phyloP scores from a whole-genome alignment of 2,113 vertebrate species.

The Neotragus pygmaeus region DNA sequence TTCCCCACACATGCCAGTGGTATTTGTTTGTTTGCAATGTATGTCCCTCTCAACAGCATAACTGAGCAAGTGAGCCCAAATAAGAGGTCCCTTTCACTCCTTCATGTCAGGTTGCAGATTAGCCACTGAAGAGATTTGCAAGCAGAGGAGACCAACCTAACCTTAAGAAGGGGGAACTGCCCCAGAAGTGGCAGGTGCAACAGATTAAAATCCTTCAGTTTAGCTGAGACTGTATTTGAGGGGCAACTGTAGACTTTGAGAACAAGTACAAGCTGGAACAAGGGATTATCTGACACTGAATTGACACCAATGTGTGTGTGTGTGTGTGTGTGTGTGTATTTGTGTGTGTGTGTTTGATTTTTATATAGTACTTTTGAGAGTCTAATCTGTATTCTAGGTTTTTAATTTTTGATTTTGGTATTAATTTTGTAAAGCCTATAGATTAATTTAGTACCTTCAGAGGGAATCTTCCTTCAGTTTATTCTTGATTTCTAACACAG shows the following conservation, averaged over 20 bases:
- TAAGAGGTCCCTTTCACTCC: not conserved
- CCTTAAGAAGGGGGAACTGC: not conserved
- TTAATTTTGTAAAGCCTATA: slow-evolving; percentile 32
- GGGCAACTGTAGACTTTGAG: not conserved
- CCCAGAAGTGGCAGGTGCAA: not conserved
- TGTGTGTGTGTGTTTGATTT: not conserved
- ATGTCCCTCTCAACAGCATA: not conserved
- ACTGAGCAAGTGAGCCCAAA: not conserved
- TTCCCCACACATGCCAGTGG: not conserved
- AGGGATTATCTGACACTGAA: not conserved
- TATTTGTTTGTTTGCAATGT: not conserved
- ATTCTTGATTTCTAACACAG: not conserved
- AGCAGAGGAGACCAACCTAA: not conserved
- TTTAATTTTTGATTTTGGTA: not conserved
- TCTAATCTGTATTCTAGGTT: not conserved
- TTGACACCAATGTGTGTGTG: not conserved
- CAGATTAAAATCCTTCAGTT: not conserved
- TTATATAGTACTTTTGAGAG: not conserved
- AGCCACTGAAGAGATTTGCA: not conserved
- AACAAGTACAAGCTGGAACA: not conserved
- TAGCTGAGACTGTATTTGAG: not conserved
- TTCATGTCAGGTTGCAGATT: not conserved
- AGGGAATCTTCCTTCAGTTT: slow-evolving; percentile 40
- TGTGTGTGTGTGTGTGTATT: no score
- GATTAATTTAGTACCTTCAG: slow-evolving; percentile 50